Percentiles rank a stretch among this genome's conserved stretches.
Conservation (phyloP, 2,797 vertebrate genomes). For the Pitangus sulphuratus region DNA sequence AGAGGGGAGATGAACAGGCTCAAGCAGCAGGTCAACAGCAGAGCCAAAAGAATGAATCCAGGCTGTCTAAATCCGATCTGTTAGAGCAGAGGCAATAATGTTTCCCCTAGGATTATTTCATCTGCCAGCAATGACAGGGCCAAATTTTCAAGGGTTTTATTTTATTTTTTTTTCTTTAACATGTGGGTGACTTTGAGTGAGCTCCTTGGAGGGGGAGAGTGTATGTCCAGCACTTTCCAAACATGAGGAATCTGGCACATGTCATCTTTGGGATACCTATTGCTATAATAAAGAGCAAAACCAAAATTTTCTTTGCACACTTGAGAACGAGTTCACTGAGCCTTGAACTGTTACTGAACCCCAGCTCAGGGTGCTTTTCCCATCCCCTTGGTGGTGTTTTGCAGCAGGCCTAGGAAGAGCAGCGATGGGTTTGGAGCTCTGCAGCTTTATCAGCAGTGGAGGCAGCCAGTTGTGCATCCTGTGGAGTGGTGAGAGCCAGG, state of each 20-base stretch:
- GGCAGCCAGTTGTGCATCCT: neutral
- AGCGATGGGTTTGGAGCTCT: rapidly evolving
- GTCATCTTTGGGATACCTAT: neutral
- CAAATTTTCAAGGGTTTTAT: neutral
- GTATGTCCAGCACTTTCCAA: rapidly evolving
- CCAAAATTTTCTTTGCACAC: neutral
- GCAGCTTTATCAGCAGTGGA: rapidly evolving
- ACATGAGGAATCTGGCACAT: rapidly evolving
- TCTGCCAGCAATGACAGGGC: neutral
- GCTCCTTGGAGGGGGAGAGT: rapidly evolving
- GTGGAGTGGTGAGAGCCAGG: rapidly evolving
- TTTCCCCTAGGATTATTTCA: constrained; percentile 24
- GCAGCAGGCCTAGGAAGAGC: neutral
- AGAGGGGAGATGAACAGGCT: constrained; percentile 43
- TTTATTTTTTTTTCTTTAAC: neutral
- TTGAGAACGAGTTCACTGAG: neutral
- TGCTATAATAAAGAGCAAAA: neutral
- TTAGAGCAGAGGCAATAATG: neutral
- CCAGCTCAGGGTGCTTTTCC: neutral
- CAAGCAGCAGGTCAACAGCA: constrained; percentile 57
- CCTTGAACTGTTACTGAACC: rapidly evolving
- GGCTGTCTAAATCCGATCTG: neutral
- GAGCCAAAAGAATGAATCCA: constrained; percentile 11
- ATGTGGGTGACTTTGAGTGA: rapidly evolving
- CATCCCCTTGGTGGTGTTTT: neutral